Percentiles rank a stretch among this genome's conserved stretches.
phyloP scores from a whole-genome alignment of 2,113 vertebrate genomes.

The Bos indicus region DNA sequence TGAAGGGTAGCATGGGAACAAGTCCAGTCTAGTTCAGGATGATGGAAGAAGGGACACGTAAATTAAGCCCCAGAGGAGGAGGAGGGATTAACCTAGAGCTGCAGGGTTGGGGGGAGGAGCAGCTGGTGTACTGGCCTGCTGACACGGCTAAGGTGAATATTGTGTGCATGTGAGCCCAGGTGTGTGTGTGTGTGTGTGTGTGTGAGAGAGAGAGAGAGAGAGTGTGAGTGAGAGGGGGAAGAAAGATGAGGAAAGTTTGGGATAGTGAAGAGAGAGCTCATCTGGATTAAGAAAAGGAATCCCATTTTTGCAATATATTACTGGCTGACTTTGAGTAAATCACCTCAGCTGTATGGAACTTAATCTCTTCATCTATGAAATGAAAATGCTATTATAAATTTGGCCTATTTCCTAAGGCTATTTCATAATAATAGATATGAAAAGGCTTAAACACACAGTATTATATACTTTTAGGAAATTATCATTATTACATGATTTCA shows the following conservation, averaged over 20 bases:
- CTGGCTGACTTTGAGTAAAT: not conserved
- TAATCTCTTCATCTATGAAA: conserved; percentile 13
- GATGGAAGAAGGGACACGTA: not conserved
- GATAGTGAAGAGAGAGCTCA: not conserved
- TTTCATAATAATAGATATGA: not conserved
- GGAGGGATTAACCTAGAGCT: not conserved
- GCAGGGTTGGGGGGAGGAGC: not conserved
- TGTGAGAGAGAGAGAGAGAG: too few relatives aligned
- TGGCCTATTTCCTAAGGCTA: not conserved
- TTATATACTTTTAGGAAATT: not conserved
- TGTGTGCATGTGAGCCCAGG: not conserved
- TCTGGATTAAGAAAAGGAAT: not conserved
- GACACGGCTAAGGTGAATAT: not conserved
- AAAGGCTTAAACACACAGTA: not conserved
- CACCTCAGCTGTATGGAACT: not conserved
- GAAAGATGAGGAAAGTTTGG: not conserved
- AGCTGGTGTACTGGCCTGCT: not conserved
- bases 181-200: not conserved
- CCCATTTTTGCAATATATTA: not conserved
- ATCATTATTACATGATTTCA: not conserved
- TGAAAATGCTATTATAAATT: not conserved
- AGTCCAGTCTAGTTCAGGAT: not conserved
- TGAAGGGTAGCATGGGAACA: not conserved
- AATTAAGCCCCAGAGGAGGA: not conserved
- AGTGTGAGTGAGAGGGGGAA: not conserved